Evolutionary conservation across 2,797 vertebrate species (phyloP), one percentile per base, ranked within the genome.

Genomic region (Simalia tracyae): DNA sequence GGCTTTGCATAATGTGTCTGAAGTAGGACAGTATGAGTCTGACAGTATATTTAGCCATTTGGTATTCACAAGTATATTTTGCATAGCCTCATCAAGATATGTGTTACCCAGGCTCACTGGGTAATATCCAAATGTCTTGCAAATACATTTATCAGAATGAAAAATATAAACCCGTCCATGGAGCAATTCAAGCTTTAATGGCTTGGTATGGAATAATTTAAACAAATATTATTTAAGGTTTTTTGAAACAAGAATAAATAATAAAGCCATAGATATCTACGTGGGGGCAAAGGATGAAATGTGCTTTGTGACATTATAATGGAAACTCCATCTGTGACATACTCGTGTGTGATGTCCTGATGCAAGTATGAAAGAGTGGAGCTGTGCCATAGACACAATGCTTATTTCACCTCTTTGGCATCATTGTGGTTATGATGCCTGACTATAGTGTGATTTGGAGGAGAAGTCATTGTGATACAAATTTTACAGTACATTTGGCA

Each of bases 51-150:
- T 86, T 61, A 50, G 89, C 90, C 91, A 9, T 90, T 91, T 56
- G 91, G 91, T 92, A 63, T 91, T 84, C 60, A 87, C 60, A 87
- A 94, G 84, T 86, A 89, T 91, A 91, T 91, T 90, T 95, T 94
- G 12, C 92, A 61, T 94, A 31, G 63, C 54, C 92, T 95, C 92
- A 95, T 94, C 93, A 94, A 92, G 92, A 93, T 24, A 90, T 90
- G 76, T 92, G 92, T 95, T 85, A 94, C 89, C 86, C 94, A 94
- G 3, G 93, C 93, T 95, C 84, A 56, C 94, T 88, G 87, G 91
- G 86, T 50, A 56, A 57, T 5, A 0, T 89, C 0, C 0, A 26
- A 57, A 84, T 91, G 89, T 91, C 81, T 89, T 57, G 0, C 1
- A 2, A 93, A 42, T 93, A 90, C 86, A 81, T 93, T 94, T 50